Base-by-base conservation (phyloP, 1,140 invertebrate species). In the Zaprionus camerounensis region DNA sequence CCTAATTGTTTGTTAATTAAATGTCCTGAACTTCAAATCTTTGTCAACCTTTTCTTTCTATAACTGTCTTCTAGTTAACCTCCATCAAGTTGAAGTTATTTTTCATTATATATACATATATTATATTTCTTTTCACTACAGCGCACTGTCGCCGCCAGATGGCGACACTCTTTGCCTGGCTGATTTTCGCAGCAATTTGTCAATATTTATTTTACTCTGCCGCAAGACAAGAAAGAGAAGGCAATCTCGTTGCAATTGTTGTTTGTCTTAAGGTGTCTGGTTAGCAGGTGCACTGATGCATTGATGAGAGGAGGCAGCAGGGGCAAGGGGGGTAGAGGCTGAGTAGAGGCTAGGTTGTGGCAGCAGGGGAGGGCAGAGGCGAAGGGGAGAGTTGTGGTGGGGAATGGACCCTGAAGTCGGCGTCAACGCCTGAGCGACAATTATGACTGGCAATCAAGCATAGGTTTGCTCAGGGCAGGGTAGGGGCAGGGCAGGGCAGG, bases 401-500 rank as follows among this genome's bases (percentile, higher is more conserved):
- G 46, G 17, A 53, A 28, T 28, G 68, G 63, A 28, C 70, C 67
- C 64, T 71, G 58, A 77, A 73, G 74, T 65, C 77, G 81, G 81
- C 81, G 81, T 84, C 63, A 85, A 86, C 82, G 82, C 82, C 79
- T 86, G 82, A 85, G 56, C 79, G 82, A 86, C 82, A 86, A 86
- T 86, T 78, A 86, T 80, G 67, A 71, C 62, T 81, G 80, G 71
- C 82, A 86, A 75, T 78, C 76, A 86, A 86, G 49, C 82, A 85
- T 81, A 17, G 41, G 41, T 46, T n/a, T n/a, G n/a, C 6, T 1
- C n/a, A 46, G n/a, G 7, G n/a, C 31, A 34, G 6, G 1, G 20
- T 1, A 20, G 20, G 20, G 20, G 20, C 20, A 22, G 20, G 72
- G 59, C 51, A 31, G 49, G 44, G 31, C 64, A 55, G 9, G 12